A percentile compares a stretch with the other conserved stretches of the same genome.
phyloP scores from a whole-genome alignment of 2,113 vertebrate genomes.

The Oriolus oriolus region DNA sequence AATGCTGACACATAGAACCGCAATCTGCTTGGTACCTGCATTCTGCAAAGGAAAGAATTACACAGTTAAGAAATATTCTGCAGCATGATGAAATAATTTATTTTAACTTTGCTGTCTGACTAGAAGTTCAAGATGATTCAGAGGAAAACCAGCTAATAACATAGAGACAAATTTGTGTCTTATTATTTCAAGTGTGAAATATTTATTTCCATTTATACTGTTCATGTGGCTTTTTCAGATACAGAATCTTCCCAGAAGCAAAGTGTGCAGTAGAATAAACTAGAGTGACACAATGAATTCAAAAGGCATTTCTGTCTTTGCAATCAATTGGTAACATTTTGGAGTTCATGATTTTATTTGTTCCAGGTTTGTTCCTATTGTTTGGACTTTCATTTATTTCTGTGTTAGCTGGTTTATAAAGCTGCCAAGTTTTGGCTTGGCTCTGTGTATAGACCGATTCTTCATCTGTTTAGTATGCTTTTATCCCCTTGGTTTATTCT shows the following conservation, averaged over 20 bases:
- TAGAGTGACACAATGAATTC: not conserved
- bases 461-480: not conserved
- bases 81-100: conserved; percentile 48
- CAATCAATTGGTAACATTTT: not conserved
- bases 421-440: conserved; percentile 39
- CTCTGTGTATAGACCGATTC: not conserved
- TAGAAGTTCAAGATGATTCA: conserved; percentile 56
- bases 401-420: conserved; percentile 31
- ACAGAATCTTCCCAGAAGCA: not conserved
- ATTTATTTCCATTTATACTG: conserved; percentile 3
- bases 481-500: conserved; percentile 6
- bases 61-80: conserved; percentile 34
- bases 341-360: conserved; percentile 17
- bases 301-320: not conserved
- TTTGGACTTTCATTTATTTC: conserved; percentile 36
- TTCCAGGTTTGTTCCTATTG: conserved; percentile 17
- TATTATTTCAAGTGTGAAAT: conserved; percentile 39
- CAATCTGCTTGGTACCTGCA: conserved; percentile 8
- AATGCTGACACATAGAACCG: not conserved
- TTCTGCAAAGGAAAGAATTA: conserved; percentile 51
- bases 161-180: conserved; percentile 12
- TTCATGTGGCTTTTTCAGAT: not conserved
- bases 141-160: conserved; percentile 43
- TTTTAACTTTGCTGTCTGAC: conserved; percentile 48
- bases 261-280: conserved; percentile 16